phyloP scores from a whole-genome alignment of 2,113 vertebrate genomes.

The Hylia prasina region DNA sequence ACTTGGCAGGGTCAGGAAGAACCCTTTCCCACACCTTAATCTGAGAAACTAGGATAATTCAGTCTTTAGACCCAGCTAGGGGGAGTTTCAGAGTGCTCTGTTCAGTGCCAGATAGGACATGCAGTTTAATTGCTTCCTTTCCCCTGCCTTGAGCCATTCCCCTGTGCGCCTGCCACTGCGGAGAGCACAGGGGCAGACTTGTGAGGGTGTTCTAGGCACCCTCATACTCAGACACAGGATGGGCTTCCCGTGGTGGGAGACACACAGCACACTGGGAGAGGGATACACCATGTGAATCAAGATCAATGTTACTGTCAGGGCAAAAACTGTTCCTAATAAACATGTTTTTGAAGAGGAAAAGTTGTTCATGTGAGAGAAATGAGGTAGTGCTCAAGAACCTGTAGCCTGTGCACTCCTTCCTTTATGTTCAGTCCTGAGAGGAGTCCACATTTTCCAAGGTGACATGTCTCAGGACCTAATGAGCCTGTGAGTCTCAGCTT shows the following conservation, averaged over 20 bases:
- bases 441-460: background rate
- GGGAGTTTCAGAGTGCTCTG: background rate
- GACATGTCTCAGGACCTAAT: background rate
- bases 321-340: background rate
- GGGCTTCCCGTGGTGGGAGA: background rate
- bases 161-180: rapidly evolving
- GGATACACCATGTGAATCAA: rapidly evolving
- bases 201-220: background rate
- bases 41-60: background rate
- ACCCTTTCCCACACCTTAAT: background rate
- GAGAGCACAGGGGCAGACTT: background rate
- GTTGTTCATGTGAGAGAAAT: background rate
- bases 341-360: background rate
- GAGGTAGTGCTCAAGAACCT: background rate
- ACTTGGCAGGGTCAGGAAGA: background rate
- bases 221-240: background rate
- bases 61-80: background rate
- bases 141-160: background rate
- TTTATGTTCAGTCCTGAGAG: background rate
- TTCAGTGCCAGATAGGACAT: background rate
- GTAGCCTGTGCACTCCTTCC: background rate
- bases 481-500: background rate
- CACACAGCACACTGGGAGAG: background rate
- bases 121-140: background rate
- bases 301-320: background rate